phyloP scores from a whole-genome alignment of 2,797 vertebrate genomes.

The Hypotaenidia okinawae region DNA sequence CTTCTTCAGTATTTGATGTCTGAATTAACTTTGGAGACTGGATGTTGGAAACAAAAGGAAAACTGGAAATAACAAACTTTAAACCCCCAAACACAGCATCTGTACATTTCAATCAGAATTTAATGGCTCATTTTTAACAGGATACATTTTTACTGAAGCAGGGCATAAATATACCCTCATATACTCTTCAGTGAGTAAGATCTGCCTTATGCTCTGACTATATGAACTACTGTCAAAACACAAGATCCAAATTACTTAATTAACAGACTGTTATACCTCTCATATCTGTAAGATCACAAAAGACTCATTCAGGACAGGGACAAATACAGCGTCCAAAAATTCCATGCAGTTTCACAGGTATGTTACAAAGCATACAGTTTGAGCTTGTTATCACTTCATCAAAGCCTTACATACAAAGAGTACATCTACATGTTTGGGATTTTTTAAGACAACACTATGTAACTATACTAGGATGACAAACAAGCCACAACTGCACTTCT shows the following conservation, averaged over 20 bases:
- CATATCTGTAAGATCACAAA: neutral
- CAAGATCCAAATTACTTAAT: neutral
- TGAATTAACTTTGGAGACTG: neutral
- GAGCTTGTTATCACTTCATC: neutral
- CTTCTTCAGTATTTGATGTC: neutral
- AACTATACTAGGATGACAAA: neutral
- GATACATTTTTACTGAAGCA: neutral
- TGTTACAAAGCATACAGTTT: neutral
- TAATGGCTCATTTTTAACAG: neutral
- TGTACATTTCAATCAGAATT: neutral
- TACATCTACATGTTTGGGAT: no score
- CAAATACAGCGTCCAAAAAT: neutral
- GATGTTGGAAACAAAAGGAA: neutral
- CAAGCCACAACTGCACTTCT: neutral
- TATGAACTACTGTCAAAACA: neutral
- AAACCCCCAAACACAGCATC: neutral
- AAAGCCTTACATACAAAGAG: neutral
- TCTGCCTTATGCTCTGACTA: neutral
- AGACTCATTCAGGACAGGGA: neutral
- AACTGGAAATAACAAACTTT: neutral
- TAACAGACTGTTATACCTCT: neutral
- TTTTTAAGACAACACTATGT: neutral
- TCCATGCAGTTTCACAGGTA: neutral
- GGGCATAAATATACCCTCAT: neutral
- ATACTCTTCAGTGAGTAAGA: neutral